These are phyloP conservation scores for Rostratula benghalensis DNA, from an alignment of 2,113 vertebrate genomes.

Conservation along the genomic window DNA sequence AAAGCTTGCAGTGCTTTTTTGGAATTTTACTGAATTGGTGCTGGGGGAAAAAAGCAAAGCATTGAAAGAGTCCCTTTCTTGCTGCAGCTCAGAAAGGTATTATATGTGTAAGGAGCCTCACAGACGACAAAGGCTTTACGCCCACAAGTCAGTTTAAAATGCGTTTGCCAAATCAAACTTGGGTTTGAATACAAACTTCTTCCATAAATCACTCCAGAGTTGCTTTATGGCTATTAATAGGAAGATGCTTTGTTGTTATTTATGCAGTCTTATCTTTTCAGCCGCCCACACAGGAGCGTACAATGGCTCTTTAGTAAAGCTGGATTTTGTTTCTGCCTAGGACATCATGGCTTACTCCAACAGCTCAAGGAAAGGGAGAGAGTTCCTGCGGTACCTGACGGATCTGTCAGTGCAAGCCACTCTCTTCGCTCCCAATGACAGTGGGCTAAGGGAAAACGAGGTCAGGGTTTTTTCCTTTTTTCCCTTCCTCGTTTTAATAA, in stretches of 20 bases:
- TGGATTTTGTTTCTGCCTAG: constrained; percentile 69
- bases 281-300: accelerated
- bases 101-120: not conserved
- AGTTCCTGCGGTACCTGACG: constrained; percentile 79
- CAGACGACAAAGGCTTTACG: not conserved
- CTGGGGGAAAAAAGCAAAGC: not conserved
- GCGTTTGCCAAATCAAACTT: not conserved
- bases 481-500: not conserved
- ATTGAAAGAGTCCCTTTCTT: not conserved
- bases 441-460: constrained; percentile 80
- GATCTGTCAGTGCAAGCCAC: constrained; percentile 79
- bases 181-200: not conserved
- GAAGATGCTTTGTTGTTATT: not conserved
- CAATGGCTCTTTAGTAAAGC: not conserved
- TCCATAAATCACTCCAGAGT: not conserved
- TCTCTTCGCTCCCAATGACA: constrained; percentile 88
- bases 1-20: accelerated
- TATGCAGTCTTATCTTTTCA: not conserved
- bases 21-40: not conserved
- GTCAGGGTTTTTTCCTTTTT: constrained; percentile 58
- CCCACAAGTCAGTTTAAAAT: not conserved
- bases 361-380: constrained; percentile 75
- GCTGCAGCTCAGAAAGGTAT: not conserved
- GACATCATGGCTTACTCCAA: constrained; percentile 85
- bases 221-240: not conserved